A percentile compares a stretch with the other conserved stretches of the same genome.
Conservation (phyloP, 2,888 invertebrate species). For the Leptothorax acervorum region DNA sequence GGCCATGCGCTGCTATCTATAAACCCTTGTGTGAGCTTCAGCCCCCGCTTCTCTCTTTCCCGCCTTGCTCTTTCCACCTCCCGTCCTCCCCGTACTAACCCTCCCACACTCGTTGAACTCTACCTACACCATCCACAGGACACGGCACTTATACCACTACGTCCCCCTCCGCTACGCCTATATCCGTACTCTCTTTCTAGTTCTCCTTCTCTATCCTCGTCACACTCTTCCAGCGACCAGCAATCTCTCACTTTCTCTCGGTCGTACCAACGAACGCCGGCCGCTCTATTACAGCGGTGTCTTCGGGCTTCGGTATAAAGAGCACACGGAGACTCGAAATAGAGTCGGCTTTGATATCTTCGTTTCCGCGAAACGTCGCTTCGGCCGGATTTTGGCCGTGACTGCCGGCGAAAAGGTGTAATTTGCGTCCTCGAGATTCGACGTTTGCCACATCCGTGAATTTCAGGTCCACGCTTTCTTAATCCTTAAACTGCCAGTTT, state of each 20-base stretch:
- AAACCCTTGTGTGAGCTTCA: slow-evolving; percentile 83
- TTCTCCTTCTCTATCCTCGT: slow-evolving; percentile 43
- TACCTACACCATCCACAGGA: slow-evolving; percentile 72
- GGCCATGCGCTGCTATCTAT: slow-evolving; percentile 85
- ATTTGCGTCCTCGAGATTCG: slow-evolving; percentile 17
- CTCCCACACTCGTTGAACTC: slow-evolving; percentile 65
- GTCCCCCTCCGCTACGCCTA: slow-evolving; percentile 32
- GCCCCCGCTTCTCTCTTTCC: slow-evolving; percentile 55
- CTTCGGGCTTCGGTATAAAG: slow-evolving; percentile 32
- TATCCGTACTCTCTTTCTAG: slow-evolving; percentile 44
- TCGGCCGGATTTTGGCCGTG: slow-evolving; percentile 43
- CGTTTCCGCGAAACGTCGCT: slow-evolving; percentile 68
- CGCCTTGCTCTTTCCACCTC: slow-evolving; percentile 60
- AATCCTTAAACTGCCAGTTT: not conserved
- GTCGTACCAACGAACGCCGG: slow-evolving; percentile 46
- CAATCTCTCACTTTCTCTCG: slow-evolving; percentile 48
- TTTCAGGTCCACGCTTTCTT: not conserved
- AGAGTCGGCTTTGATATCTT: slow-evolving; percentile 73
- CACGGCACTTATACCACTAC: slow-evolving; percentile 63
- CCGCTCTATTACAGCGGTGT: slow-evolving; percentile 48
- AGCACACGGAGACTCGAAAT: slow-evolving; percentile 66
- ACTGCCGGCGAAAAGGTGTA: slow-evolving; percentile 20
- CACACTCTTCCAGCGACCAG: slow-evolving; percentile 45
- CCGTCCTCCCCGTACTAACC: slow-evolving; percentile 57
- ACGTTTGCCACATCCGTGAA: not conserved